These are phyloP conservation scores for Mallotus villosus DNA, from an alignment of 2,797 vertebrate genomes.

Conservation along the genomic window DNA sequence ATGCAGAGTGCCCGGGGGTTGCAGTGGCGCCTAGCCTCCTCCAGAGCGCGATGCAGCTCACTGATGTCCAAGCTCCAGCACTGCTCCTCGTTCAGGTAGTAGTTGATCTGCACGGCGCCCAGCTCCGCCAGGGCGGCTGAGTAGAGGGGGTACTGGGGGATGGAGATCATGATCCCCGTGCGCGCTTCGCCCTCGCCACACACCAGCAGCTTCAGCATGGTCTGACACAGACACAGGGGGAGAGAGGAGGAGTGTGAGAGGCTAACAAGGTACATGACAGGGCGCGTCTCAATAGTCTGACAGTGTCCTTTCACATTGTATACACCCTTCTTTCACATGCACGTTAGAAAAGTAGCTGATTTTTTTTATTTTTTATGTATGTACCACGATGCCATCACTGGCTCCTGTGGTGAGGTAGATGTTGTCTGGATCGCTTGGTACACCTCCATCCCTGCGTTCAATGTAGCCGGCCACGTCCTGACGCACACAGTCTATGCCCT, in stretches of 20 bases:
- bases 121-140: conserved; percentile 83
- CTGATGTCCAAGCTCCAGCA: conserved; percentile 83
- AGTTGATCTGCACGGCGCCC: conserved; percentile 81
- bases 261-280: neutral
- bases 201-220: conserved; percentile 85
- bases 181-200: conserved; percentile 72
- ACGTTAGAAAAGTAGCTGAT: neutral
- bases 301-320: neutral
- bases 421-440: conserved; percentile 78
- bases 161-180: conserved; percentile 87
- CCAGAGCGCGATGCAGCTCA: conserved; percentile 80
- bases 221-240: conserved; percentile 59
- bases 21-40: conserved; percentile 77
- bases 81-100: conserved; percentile 86
- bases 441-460: conserved; percentile 80
- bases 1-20: conserved; percentile 84
- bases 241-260: too few species aligned
- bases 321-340: neutral
- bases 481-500: conserved; percentile 82
- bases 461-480: conserved; percentile 85
- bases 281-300: neutral
- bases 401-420: conserved; percentile 89
- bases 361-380: too few species aligned
- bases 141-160: conserved; percentile 91
- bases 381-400: conserved; percentile 88